Percentiles rank a stretch among this genome's conserved stretches.
These are phyloP conservation scores for Rhynchotus rufescens DNA, from an alignment of 2,797 vertebrate genomes.

Conservation along the genomic window DNA sequence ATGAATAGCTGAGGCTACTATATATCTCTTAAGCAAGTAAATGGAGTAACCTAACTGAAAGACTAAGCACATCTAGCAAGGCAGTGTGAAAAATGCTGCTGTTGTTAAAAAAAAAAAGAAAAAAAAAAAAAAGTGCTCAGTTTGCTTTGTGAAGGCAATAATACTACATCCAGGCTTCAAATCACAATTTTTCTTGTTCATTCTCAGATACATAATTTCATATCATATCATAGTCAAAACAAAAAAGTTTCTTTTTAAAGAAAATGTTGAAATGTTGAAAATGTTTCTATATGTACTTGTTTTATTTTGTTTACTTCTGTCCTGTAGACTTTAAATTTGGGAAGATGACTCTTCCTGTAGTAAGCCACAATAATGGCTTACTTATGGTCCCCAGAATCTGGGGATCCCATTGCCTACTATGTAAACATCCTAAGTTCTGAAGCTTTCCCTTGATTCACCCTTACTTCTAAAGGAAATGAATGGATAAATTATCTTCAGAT, in stretches of 20 bases:
- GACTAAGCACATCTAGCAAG: rapidly evolving
- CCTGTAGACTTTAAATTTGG: background rate
- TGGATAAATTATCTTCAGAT: background rate
- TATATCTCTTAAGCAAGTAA: background rate
- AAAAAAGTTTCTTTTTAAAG: background rate
- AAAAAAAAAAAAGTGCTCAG: background rate
- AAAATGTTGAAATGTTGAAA: too few relatives aligned
- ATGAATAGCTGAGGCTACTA: background rate
- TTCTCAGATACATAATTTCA: background rate
- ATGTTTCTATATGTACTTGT: too few relatives aligned
- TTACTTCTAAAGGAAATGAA: background rate
- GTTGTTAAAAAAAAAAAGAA: background rate
- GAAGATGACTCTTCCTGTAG: background rate
- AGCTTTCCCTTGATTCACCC: background rate
- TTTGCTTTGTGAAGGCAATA: background rate
- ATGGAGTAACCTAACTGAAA: background rate
- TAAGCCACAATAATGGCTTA: background rate
- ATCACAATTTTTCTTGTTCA: background rate
- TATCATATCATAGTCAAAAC: rapidly evolving
- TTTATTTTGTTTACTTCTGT: background rate
- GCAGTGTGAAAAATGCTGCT: background rate
- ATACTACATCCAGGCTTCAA: background rate
- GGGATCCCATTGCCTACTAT: background rate
- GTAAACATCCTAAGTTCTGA: background rate
- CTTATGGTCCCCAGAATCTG: too few relatives aligned